phyloP scores from a whole-genome alignment of 2,797 vertebrate genomes.

The Podarcis lilfordi region DNA sequence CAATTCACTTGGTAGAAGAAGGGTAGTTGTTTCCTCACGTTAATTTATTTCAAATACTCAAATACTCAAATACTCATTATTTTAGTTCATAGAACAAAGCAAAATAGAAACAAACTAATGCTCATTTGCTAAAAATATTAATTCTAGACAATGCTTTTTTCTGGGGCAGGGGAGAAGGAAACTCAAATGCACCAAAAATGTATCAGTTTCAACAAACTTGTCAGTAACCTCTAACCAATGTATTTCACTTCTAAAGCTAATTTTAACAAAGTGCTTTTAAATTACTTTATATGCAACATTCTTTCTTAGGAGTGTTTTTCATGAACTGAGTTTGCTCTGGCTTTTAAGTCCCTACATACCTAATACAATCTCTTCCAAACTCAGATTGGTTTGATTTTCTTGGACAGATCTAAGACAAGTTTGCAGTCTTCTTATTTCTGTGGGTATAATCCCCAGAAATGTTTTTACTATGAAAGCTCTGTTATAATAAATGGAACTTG shows the following conservation, averaged over 20 bases:
- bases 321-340: background rate
- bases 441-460: background rate
- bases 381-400: background rate
- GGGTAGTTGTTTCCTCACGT: slow-evolving; percentile 8
- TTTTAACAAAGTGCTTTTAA: background rate
- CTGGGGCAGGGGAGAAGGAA: too few relatives aligned
- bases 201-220: background rate
- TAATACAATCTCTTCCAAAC: background rate
- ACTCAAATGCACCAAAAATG: too few relatives aligned
- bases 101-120: background rate
- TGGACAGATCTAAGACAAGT: background rate
- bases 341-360: background rate
- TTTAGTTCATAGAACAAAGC: background rate
- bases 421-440: background rate
- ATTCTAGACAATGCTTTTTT: background rate
- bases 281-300: background rate
- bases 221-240: background rate
- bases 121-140: background rate
- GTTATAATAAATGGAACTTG: background rate
- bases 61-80: slow-evolving; percentile 11
- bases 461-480: slow-evolving; percentile 3
- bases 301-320: background rate
- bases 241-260: background rate
- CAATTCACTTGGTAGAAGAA: background rate
- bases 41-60: background rate